These are phyloP conservation scores for Zaprionus africanus DNA, from an alignment of 1,140 invertebrate species.

Conservation along the genomic window DNA sequence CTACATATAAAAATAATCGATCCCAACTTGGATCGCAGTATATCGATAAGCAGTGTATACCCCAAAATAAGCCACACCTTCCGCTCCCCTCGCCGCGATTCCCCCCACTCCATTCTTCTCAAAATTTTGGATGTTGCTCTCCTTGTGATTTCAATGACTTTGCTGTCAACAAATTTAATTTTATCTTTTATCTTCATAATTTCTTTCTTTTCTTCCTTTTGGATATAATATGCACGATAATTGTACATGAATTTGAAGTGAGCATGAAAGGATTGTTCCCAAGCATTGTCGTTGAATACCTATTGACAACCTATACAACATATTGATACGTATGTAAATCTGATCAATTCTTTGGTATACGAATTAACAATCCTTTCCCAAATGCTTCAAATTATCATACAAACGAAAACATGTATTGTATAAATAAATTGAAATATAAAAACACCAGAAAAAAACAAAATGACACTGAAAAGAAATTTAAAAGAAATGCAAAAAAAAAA, in stretches of 20 bases:
- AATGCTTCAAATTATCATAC: constrained; percentile 24
- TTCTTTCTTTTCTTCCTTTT: constrained; percentile 3
- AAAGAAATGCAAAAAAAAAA: constrained; percentile 13
- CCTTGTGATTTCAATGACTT: constrained; percentile 21
- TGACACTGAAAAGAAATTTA: constrained; percentile 7
- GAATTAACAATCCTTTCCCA: constrained; percentile 13
- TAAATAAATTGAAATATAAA: constrained; percentile 31
- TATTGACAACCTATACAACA: background rate
- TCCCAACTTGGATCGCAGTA: background rate
- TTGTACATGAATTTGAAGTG: constrained; percentile 24
- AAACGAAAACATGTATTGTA: constrained; percentile 32
- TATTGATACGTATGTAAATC: background rate
- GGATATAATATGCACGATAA: constrained; percentile 28
- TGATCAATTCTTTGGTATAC: constrained; percentile 19
- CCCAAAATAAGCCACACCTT: background rate
- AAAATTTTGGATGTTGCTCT: constrained; percentile 25
- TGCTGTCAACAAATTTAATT: constrained; percentile 28
- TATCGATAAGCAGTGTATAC: background rate
- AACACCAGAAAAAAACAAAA: constrained; percentile 23
- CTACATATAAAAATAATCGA: background rate
- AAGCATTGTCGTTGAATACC: background rate
- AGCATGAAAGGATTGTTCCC: constrained; percentile 14
- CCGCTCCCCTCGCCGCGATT: background rate
- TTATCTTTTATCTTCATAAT: constrained; percentile 4
- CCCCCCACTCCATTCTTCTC: background rate